Percentiles rank a stretch among this genome's conserved stretches.
Evolutionary conservation across 2,113 vertebrate genomes (phyloP).

Genomic region (Sylvia atricapilla): DNA sequence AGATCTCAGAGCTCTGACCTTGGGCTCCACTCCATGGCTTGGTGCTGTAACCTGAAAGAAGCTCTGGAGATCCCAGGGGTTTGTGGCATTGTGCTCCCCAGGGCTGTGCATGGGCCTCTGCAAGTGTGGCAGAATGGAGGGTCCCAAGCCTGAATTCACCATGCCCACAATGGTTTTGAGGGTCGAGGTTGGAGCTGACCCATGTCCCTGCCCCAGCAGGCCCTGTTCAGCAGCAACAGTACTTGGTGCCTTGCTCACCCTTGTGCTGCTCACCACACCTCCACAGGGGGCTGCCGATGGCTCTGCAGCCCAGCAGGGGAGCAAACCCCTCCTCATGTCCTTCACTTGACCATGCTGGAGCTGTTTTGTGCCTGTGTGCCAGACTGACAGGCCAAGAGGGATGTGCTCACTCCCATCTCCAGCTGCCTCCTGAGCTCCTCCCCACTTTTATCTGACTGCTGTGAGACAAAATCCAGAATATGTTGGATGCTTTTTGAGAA

Average conservation of each 20-base stretch:
- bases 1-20: accelerated
- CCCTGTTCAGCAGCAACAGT: neutral
- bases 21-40: neutral
- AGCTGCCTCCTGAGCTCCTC: neutral
- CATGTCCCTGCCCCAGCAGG: neutral
- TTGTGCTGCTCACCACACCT: neutral
- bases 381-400: neutral
- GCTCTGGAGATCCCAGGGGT: neutral
- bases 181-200: neutral
- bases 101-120: neutral
- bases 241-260: neutral
- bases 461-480: neutral
- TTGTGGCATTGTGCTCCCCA: neutral
- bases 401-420: neutral
- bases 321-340: neutral
- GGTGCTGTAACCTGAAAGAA: neutral
- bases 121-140: neutral
- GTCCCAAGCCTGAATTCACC: neutral
- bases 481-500: neutral
- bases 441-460: neutral
- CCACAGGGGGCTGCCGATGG: neutral
- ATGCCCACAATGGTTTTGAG: accelerated
- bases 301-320: neutral
- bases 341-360: neutral
- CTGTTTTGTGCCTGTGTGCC: neutral